Percentiles rank a stretch among this genome's conserved stretches.
Conservation (phyloP, 2,113 vertebrate species). For the Microcebus tavaratra region DNA sequence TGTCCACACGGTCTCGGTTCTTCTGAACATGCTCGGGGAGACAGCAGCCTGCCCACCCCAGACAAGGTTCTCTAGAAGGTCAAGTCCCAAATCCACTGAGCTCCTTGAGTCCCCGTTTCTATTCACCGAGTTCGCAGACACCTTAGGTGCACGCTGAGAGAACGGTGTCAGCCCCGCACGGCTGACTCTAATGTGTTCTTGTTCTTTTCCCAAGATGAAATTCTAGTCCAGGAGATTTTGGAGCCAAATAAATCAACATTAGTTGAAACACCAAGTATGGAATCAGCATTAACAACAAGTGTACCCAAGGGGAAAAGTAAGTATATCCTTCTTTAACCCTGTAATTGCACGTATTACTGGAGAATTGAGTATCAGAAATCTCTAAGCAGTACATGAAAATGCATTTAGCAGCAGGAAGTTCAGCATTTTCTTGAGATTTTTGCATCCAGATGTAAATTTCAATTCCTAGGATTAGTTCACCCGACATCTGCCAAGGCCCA, state of each 20-base stretch:
- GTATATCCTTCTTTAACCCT: not conserved
- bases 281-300: rapidly evolving
- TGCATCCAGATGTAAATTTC: not conserved
- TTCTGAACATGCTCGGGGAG: not conserved
- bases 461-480: not conserved
- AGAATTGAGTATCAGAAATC: rapidly evolving
- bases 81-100: not conserved
- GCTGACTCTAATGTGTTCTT: not conserved
- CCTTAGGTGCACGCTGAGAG: not conserved
- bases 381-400: rapidly evolving
- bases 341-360: rapidly evolving
- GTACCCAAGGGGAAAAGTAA: not conserved
- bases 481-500: not conserved
- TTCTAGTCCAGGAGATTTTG: constrained; percentile 35
- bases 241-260: not conserved
- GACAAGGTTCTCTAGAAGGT: not conserved
- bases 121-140: rapidly evolving
- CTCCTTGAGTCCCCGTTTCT: not conserved
- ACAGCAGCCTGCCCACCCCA: not conserved
- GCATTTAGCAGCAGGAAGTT: not conserved
- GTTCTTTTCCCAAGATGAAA: constrained; percentile 56
- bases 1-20: not conserved
- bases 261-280: not conserved
- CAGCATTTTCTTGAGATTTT: not conserved
- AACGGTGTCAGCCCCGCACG: rapidly evolving